These are phyloP conservation scores for Larimichthys polyactis DNA, from an alignment of 2,113 vertebrate species.

Conservation along the genomic window DNA sequence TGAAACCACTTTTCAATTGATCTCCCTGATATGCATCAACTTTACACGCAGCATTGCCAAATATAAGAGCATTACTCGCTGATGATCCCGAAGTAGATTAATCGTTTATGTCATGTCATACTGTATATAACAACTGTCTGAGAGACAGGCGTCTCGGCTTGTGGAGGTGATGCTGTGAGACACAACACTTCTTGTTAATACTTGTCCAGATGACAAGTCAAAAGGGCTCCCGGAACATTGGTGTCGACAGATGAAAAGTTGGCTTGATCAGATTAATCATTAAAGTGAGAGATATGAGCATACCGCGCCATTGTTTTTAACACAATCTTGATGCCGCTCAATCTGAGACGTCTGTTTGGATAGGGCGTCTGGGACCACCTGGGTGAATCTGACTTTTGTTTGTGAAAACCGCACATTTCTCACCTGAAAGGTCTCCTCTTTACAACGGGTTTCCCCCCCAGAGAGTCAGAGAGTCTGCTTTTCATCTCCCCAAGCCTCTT, in stretches of 20 bases:
- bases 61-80: not conserved
- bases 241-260: constrained; percentile 80
- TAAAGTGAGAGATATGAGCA: constrained; percentile 76
- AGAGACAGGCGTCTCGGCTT: constrained; percentile 50
- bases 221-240: constrained; percentile 66
- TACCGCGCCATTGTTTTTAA: constrained; percentile 70
- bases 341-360: constrained; percentile 77
- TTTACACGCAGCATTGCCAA: not conserved
- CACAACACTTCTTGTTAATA: constrained; percentile 84
- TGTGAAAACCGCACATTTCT: constrained; percentile 77
- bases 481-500: constrained; percentile 74
- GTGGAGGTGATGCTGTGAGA: constrained; percentile 65
- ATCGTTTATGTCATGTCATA: constrained; percentile 8
- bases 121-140: constrained; percentile 39
- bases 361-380: constrained; percentile 84
- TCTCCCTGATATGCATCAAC: not conserved
- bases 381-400: constrained; percentile 77
- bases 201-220: constrained; percentile 73
- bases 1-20: constrained; percentile 23
- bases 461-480: constrained; percentile 65
- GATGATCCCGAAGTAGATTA: constrained; percentile 24
- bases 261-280: constrained; percentile 85
- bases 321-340: constrained; percentile 66
- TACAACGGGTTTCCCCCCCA: constrained; percentile 67
- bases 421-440: constrained; percentile 73